These are phyloP conservation scores for Achatina immaculata DNA, from an alignment of 1,140 invertebrate genomes.

Conservation along the genomic window DNA sequence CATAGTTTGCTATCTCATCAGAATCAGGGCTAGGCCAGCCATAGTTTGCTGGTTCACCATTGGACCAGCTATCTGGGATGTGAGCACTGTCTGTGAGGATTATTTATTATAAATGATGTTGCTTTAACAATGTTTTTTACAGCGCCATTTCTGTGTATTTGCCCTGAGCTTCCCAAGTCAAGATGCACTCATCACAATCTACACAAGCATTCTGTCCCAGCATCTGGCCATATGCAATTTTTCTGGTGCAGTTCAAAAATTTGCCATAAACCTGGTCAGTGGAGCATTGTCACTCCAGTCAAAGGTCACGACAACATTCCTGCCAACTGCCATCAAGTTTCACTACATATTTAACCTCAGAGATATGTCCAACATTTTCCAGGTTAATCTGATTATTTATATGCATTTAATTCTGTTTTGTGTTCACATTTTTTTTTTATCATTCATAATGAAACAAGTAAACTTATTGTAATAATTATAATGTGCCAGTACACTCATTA, in stretches of 20 bases:
- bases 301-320: slow-evolving; percentile 86
- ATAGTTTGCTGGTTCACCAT: no score
- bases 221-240: slow-evolving; percentile 88
- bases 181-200: slow-evolving; percentile 90
- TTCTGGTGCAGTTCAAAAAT: slow-evolving; percentile 73
- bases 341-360: slow-evolving; percentile 97
- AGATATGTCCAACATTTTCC: slow-evolving; percentile 89
- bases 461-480: no score
- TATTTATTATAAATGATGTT: no score
- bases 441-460: no score
- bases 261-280: slow-evolving; percentile 80
- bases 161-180: slow-evolving; percentile 90
- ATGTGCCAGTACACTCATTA: no score
- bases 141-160: slow-evolving; percentile 93
- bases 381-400: slow-evolving; percentile 72
- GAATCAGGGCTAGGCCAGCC: no score
- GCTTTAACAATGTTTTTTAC: slow-evolving; percentile 48
- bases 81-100: no score
- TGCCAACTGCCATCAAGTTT: slow-evolving; percentile 95
- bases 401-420: neutral
- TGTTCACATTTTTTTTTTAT: slow-evolving; percentile 18
- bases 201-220: slow-evolving; percentile 81
- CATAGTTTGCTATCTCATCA: no score
- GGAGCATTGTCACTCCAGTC: slow-evolving; percentile 88
- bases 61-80: no score